A percentile compares a stretch with the other conserved stretches of the same genome.
Conservation (phyloP, 2,113 vertebrate genomes). For the Triplophysa dalaica region DNA sequence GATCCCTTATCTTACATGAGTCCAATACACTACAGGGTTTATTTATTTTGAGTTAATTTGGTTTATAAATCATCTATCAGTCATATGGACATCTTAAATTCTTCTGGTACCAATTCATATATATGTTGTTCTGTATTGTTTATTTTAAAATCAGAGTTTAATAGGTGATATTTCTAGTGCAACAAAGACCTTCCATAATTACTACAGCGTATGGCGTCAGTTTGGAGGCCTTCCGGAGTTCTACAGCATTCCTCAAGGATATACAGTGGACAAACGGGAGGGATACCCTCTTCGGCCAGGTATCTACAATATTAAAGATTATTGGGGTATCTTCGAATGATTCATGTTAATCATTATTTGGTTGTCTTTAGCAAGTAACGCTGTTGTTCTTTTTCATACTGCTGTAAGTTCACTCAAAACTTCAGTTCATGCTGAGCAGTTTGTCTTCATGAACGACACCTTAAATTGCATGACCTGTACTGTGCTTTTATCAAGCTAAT, state of each 20-base stretch:
- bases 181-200: slow-evolving; percentile 93
- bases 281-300: slow-evolving; percentile 95
- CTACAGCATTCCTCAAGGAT: slow-evolving; percentile 97
- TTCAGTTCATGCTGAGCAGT: no score
- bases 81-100: not conserved
- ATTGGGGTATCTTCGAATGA: no score
- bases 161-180: slow-evolving; percentile 89
- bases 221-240: slow-evolving; percentile 97
- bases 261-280: slow-evolving; percentile 95
- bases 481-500: no score
- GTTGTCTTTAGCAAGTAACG: no score
- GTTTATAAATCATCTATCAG: not conserved
- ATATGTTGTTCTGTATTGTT: not conserved
- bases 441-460: no score
- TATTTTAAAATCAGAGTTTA: slow-evolving; percentile 77
- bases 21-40: not conserved
- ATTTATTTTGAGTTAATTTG: no score
- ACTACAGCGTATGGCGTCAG: slow-evolving; percentile 96
- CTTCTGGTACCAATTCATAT: not conserved
- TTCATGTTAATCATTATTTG: no score
- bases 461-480: no score
- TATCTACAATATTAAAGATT: slow-evolving; percentile 52
- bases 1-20: not conserved
- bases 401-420: no score
- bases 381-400: no score